Evolutionary conservation across 2,113 vertebrate genomes (phyloP).

Genomic region (Potamarius usumacintae): DNA sequence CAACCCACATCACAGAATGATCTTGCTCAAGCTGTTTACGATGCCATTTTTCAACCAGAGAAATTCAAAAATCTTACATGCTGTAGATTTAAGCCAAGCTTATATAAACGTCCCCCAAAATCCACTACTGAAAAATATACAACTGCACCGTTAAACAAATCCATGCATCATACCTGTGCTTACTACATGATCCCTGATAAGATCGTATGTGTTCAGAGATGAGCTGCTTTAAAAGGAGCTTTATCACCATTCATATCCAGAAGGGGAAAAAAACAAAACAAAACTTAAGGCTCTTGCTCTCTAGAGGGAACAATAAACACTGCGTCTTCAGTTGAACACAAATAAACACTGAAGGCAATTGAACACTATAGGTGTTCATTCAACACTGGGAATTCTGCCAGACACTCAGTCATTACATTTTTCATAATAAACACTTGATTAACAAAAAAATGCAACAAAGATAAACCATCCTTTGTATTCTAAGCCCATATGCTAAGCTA

Average conservation of each 20-base stretch:
- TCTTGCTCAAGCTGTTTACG: too few relatives aligned
- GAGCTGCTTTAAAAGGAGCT: neutral
- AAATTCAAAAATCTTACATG: neutral
- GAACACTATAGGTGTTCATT: neutral
- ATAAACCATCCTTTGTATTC: neutral
- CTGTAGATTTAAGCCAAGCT: neutral
- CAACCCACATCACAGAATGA: neutral
- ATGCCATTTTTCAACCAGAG: neutral
- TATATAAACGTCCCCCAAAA: neutral
- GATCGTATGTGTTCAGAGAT: neutral
- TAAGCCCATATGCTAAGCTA: neutral
- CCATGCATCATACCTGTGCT: neutral
- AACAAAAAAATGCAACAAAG: neutral
- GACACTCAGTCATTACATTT: neutral
- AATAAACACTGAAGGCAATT: constrained; percentile 17
- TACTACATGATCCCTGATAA: neutral
- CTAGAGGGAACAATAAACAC: constrained; percentile 3
- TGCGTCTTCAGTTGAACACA: neutral
- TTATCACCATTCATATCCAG: neutral
- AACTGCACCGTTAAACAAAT: neutral
- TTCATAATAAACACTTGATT: neutral
- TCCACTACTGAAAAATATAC: neutral
- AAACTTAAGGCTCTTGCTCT: neutral
- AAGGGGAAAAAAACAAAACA: neutral
- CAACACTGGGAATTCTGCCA: neutral